These are phyloP conservation scores for Erinaceus europaeus DNA, from an alignment of 2,113 vertebrate species.

Conservation along the genomic window DNA sequence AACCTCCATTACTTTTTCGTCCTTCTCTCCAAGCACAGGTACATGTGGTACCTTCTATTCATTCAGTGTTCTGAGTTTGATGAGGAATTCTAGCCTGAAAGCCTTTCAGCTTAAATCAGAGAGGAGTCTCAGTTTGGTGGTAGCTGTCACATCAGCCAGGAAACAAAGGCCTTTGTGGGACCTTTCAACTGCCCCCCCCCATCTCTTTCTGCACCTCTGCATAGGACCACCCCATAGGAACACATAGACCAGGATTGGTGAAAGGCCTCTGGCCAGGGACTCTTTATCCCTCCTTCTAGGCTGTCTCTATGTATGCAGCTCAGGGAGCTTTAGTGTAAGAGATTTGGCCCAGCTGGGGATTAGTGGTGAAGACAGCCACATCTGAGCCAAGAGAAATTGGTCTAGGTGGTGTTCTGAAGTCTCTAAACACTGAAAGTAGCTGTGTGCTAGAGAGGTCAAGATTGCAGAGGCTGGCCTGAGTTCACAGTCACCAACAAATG, in stretches of 20 bases:
- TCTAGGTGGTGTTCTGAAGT: not conserved
- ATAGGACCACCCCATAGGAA: not conserved
- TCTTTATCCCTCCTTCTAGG: not conserved
- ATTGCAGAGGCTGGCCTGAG: not conserved
- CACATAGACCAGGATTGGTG: not conserved
- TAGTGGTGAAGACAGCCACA: not conserved
- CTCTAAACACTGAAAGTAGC: not conserved
- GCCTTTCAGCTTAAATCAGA: not conserved
- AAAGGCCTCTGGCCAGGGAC: not conserved
- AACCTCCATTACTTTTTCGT: not conserved
- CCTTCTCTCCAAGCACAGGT: not conserved
- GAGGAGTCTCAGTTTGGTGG: not conserved
- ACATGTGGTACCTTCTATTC: too few relatives aligned
- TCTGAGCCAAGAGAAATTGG: not conserved
- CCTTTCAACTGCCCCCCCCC: not conserved
- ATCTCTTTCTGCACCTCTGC: not conserved
- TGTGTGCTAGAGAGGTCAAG: not conserved
- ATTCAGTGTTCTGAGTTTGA: too few relatives aligned
- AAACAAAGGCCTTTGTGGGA: not conserved
- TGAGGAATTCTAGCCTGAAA: not conserved
- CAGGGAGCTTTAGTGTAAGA: not conserved
- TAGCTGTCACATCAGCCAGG: not conserved
- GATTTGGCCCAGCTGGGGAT: not conserved
- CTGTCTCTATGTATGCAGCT: not conserved
- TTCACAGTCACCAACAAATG: not conserved